These are phyloP conservation scores for Phenacoccus solenopsis DNA, from an alignment of 1,140 invertebrate genomes.

Conservation along the genomic window DNA sequence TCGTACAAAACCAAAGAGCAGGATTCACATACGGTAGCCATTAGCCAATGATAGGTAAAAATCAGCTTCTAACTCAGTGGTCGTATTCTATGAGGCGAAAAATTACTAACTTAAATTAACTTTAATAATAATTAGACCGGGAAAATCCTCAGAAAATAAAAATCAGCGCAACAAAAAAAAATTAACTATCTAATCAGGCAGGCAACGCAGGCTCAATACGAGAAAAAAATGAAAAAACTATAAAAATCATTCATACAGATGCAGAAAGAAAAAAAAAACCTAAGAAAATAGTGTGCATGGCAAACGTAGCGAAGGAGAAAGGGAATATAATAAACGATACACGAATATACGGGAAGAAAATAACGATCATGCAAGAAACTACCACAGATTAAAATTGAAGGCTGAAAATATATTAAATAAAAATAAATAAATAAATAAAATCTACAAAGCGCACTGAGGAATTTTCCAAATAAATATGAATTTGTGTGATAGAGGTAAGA, in stretches of 20 bases:
- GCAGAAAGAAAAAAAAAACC: not conserved
- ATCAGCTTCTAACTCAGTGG: not conserved
- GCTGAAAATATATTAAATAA: not conserved
- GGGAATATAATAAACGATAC: too few relatives aligned
- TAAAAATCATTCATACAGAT: not conserved
- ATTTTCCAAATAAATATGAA: constrained; percentile 18
- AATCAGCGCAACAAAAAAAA: not conserved
- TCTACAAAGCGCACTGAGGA: constrained; percentile 6
- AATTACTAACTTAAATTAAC: not conserved
- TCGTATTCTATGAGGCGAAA: not conserved
- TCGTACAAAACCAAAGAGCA: too few relatives aligned
- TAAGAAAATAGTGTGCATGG: not conserved
- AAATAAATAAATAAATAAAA: not conserved
- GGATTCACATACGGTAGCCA: not conserved
- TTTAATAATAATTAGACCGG: not conserved
- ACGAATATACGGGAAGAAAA: not conserved
- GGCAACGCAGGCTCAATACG: not conserved
- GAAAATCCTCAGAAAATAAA: not conserved
- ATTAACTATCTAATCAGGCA: too few relatives aligned
- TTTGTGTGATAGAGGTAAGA: not conserved
- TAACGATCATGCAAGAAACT: not conserved
- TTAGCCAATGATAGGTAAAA: not conserved
- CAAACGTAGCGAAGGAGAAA: too few relatives aligned
- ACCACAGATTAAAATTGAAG: not conserved
- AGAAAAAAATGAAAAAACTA: not conserved